Evolutionary conservation across 2,797 vertebrate species (phyloP).

Genomic region (Diplodus sargus): DNA sequence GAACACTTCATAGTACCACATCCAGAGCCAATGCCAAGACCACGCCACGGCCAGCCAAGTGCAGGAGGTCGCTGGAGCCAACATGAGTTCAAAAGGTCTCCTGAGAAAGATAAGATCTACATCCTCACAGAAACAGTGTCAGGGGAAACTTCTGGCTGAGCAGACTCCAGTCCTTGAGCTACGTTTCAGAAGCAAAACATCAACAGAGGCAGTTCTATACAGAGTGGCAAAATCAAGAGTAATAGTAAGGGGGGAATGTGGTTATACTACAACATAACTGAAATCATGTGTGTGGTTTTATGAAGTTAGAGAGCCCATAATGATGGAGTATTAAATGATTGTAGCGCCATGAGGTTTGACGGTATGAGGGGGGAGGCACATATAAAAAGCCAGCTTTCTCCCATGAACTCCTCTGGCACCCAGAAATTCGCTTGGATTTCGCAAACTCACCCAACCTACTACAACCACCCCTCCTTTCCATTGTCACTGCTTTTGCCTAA

Average conservation of each 20-base stretch:
- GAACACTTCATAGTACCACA: constrained; percentile 50
- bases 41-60: constrained; percentile 45
- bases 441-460: constrained; percentile 67
- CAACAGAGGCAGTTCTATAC: constrained; percentile 54
- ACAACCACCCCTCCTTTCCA: constrained; percentile 59
- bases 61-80: constrained; percentile 42
- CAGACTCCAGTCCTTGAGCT: constrained; percentile 17
- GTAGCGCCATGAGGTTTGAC: constrained; percentile 78
- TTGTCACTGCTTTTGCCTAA: constrained; percentile 70
- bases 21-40: constrained; percentile 35
- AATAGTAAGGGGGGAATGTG: constrained; percentile 58
- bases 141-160: constrained; percentile 23
- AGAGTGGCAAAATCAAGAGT: constrained; percentile 46
- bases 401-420: constrained; percentile 78
- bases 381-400: constrained; percentile 72
- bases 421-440: constrained; percentile 69
- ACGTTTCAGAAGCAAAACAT: constrained; percentile 52
- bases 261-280: constrained; percentile 76
- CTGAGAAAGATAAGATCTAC: constrained; percentile 10
- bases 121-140: background rate
- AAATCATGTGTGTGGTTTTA: constrained; percentile 83
- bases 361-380: constrained; percentile 58
- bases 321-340: constrained; percentile 81
- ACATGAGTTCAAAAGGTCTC: constrained; percentile 66
- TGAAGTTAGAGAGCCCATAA: constrained; percentile 79